A percentile compares a stretch with the other conserved stretches of the same genome.
Conservation (phyloP, 2,113 vertebrate genomes). For the Andinoacara biseriatus region DNA sequence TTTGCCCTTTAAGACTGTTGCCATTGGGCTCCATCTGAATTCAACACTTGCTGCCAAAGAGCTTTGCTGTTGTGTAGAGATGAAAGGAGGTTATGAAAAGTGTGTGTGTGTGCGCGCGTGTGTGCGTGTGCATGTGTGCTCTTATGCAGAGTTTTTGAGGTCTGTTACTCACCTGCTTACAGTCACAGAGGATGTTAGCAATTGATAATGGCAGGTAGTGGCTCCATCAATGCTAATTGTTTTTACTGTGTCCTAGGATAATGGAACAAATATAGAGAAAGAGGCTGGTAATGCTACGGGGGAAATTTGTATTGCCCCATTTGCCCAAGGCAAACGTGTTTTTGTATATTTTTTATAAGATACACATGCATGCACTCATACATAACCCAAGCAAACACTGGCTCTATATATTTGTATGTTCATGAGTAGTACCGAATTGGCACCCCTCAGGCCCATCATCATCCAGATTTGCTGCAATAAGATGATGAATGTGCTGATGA, state of each 20-base stretch:
- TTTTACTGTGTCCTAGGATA: neutral
- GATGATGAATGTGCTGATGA: neutral
- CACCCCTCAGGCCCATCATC: neutral
- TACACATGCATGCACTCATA: neutral
- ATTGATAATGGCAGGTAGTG: slow-evolving; percentile 34
- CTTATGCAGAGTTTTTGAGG: slow-evolving; percentile 21
- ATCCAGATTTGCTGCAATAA: neutral
- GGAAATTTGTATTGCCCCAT: neutral
- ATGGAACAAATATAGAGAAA: neutral
- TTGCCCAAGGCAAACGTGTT: neutral
- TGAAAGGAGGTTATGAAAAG: slow-evolving; percentile 28
- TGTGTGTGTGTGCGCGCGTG: slow-evolving; percentile 10
- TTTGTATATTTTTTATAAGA: neutral
- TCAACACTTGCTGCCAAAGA: slow-evolving; percentile 51
- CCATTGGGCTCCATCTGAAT: slow-evolving; percentile 50
- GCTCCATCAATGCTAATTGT: slow-evolving; percentile 18
- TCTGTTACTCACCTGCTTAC: slow-evolving; percentile 22
- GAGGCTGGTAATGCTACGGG: neutral
- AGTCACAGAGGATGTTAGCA: slow-evolving; percentile 16
- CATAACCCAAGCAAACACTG: neutral
- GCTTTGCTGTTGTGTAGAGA: slow-evolving; percentile 48
- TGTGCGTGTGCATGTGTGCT: slow-evolving; percentile 14
- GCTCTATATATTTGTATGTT: neutral
- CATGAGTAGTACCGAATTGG: neutral
- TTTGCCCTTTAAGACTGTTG: slow-evolving; percentile 54